Percentiles rank a stretch among this genome's conserved stretches.
Conservation (phyloP, 2,113 vertebrate genomes). For the Callipepla californica region DNA sequence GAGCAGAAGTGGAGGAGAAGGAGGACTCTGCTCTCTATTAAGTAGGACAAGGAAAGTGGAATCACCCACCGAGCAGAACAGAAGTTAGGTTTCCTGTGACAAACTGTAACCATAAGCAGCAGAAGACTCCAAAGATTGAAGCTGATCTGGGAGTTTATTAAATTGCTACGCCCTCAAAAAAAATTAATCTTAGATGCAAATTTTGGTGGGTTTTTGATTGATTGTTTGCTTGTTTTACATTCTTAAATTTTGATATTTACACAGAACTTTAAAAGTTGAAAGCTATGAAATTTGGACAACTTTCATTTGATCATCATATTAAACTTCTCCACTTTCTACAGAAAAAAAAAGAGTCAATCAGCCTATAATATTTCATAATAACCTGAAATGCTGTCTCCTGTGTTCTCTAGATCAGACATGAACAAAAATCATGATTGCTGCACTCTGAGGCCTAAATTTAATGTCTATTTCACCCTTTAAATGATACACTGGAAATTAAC, state of each 20-base stretch:
- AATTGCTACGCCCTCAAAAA: neutral
- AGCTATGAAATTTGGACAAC: neutral
- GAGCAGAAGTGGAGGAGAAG: neutral
- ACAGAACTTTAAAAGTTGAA: neutral
- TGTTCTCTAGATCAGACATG: neutral
- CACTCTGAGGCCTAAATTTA: neutral
- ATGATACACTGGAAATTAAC: neutral
- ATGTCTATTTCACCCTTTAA: neutral
- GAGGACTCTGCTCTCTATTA: fast-evolving
- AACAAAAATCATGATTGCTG: neutral
- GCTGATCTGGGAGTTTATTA: neutral
- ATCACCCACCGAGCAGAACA: neutral
- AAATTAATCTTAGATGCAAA: neutral
- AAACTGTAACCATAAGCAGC: neutral
- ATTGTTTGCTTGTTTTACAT: no score
- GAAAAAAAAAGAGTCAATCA: neutral
- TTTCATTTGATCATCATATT: constrained; percentile 29
- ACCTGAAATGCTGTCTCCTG: neutral
- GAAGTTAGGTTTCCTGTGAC: fast-evolving
- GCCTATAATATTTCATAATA: neutral
- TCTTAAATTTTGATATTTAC: neutral
- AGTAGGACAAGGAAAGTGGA: neutral
- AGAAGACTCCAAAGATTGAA: neutral
- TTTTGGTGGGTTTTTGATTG: no score
- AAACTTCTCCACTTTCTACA: neutral